Percentiles rank a stretch among this genome's conserved stretches.
phyloP scores from a whole-genome alignment of 2,113 vertebrate genomes.

The Hepsetus odoe region DNA sequence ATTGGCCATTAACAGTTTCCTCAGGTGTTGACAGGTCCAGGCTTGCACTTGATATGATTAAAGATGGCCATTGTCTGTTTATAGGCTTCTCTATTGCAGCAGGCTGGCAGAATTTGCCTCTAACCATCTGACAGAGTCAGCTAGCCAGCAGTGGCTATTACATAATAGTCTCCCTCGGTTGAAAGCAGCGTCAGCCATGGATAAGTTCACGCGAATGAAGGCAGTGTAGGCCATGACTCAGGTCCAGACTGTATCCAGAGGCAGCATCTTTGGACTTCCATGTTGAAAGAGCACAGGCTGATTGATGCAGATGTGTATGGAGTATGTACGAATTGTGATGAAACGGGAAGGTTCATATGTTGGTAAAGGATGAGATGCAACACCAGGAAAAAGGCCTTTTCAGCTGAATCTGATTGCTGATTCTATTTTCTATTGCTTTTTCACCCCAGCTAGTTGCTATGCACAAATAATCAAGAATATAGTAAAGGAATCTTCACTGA shows the following conservation, averaged over 20 bases:
- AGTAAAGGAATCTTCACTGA: too few species aligned
- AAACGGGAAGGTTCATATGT: too few species aligned
- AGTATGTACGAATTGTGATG: too few species aligned
- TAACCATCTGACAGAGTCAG: slow-evolving; percentile 4
- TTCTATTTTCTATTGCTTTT: too few species aligned
- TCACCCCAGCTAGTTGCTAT: too few species aligned
- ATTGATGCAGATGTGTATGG: too few species aligned
- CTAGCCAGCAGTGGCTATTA: slow-evolving; percentile 9
- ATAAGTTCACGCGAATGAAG: not conserved
- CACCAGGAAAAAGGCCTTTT: too few species aligned
- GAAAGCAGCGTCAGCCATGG: slow-evolving; percentile 13
- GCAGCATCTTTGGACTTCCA: not conserved
- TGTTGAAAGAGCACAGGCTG: too few species aligned
- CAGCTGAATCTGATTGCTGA: too few species aligned
- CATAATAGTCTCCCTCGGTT: slow-evolving; percentile 7
- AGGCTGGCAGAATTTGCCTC: not conserved
- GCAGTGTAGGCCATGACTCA: not conserved
- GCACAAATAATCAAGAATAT: too few species aligned
- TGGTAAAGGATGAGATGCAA: too few species aligned
- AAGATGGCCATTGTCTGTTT: slow-evolving; percentile 25
- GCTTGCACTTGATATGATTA: slow-evolving; percentile 13
- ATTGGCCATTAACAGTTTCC: slow-evolving; percentile 4
- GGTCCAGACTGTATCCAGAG: not conserved
- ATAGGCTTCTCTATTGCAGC: not conserved
- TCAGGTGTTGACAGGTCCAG: not conserved